Conservation (phyloP, 2,113 vertebrate genomes). For the Gambusia affinis region DNA sequence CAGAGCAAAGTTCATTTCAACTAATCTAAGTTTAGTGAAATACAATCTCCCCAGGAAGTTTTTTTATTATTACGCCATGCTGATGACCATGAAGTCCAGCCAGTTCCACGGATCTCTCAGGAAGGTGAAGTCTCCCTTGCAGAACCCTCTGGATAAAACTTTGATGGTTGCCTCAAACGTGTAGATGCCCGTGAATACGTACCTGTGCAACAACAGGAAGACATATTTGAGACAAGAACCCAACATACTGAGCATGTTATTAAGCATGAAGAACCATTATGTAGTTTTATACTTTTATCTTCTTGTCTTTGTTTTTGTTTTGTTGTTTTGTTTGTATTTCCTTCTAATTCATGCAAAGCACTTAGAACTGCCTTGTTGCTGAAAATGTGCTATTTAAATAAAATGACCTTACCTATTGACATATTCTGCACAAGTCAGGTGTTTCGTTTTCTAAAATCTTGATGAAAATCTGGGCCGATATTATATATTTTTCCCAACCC, state of each 20-base stretch:
- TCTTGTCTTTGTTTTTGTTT: too few relatives aligned
- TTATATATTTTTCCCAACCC: too few relatives aligned
- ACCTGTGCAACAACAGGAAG: constrained; percentile 73
- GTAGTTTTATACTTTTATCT: too few relatives aligned
- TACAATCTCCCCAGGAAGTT: not conserved
- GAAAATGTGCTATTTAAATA: too few relatives aligned
- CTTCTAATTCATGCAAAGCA: too few relatives aligned
- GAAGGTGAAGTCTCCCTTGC: constrained; percentile 91
- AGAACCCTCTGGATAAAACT: constrained; percentile 91
- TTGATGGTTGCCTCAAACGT: constrained; percentile 93
- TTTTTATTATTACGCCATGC: constrained; percentile 87
- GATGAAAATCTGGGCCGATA: not conserved
- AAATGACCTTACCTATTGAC: not conserved
- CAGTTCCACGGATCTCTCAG: constrained; percentile 97
- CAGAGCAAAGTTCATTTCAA: too few relatives aligned
- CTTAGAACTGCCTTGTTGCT: too few relatives aligned
- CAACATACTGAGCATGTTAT: not conserved
- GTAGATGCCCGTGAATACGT: constrained; percentile 93
- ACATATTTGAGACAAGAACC: too few relatives aligned
- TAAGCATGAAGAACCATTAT: too few relatives aligned
- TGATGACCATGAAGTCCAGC: constrained; percentile 98
- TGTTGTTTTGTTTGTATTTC: too few relatives aligned
- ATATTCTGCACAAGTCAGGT: not conserved
- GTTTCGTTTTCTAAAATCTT: not conserved
- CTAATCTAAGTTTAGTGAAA: not conserved